A percentile compares a stretch with the other conserved stretches of the same genome.
Evolutionary conservation across 2,113 vertebrate species (phyloP).

Genomic region (Promerops cafer): DNA sequence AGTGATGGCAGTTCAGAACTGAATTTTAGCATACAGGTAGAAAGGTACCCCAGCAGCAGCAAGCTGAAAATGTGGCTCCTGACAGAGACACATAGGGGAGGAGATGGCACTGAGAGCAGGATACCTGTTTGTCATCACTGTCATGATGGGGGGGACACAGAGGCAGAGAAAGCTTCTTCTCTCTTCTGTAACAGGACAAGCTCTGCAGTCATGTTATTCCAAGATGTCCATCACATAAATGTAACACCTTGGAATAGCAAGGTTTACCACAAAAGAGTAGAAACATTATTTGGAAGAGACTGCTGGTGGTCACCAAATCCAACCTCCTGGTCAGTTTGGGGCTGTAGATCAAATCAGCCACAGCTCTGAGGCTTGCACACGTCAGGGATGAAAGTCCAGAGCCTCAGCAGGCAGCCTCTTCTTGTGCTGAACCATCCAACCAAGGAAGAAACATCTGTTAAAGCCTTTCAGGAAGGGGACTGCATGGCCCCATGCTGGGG

Average conservation of each 20-base stretch:
- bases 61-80: neutral
- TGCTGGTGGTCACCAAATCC: neutral
- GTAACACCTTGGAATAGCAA: neutral
- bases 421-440: neutral
- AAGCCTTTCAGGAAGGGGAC: neutral
- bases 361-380: neutral
- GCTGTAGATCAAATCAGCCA: neutral
- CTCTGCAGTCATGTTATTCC: neutral
- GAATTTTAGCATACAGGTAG: neutral
- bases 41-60: neutral
- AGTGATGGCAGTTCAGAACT: neutral
- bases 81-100: neutral
- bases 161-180: neutral
- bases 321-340: rapidly evolving
- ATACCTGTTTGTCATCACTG: neutral
- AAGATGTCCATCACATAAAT: neutral
- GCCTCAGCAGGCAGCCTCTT: neutral
- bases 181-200: neutral
- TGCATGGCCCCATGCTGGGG: neutral
- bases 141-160: rapidly evolving
- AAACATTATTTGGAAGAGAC: neutral
- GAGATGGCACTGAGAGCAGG: neutral
- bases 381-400: neutral
- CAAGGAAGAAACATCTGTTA: neutral
- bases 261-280: neutral